Base-by-base conservation (phyloP, 2,113 vertebrate species). In the Scortum barcoo region DNA sequence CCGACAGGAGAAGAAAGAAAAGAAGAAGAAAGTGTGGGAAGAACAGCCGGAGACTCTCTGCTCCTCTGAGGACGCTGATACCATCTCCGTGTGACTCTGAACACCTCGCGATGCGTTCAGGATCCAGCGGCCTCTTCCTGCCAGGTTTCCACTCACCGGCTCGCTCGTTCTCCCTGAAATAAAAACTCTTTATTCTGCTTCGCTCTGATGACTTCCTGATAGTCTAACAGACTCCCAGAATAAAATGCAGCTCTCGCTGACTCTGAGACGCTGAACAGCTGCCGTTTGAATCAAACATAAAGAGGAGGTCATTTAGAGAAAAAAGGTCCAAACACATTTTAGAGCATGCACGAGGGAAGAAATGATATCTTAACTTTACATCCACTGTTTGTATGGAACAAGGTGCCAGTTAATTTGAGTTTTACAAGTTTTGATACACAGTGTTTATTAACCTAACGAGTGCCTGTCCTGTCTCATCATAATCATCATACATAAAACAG, bases 21-120 rank as follows among this genome's bases (percentile, higher is more conserved):
- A 46, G 61, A 11, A 40, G 30, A 9, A 86, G 50, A 84, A 68
- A 87, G 78, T 80, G 90, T 89, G 90, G 82, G 86, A 84, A 86
- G 82, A 83, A 67, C 72, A 77, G 58, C 66, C 72, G 73, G 84
- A 87, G 40, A 63, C 68, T 17, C 61, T 0, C 78, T 12, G 58
- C 61, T 20, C 0, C 33, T 53, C 65, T 30, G 70, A 19, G 38
- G 66, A n/a, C 60, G 24, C n/a, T 6, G 89, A 93, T 89, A 83
- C n/a, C 67, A 85, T 91, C 90, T 74, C 28, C 22, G 72, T 22
- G 57, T 84, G 54, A 69, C 73, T 19, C 61, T 72, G 76, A 84
- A 78, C 56, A 12, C 38, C 70, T 69, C 82, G 24, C 26, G 79
- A 84, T 86, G 85, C 61, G 2, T 90, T 83, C 57, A 78, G 78